Evolutionary conservation across 2,797 vertebrate genomes (phyloP).

Genomic region (Molossus alvarezi): DNA sequence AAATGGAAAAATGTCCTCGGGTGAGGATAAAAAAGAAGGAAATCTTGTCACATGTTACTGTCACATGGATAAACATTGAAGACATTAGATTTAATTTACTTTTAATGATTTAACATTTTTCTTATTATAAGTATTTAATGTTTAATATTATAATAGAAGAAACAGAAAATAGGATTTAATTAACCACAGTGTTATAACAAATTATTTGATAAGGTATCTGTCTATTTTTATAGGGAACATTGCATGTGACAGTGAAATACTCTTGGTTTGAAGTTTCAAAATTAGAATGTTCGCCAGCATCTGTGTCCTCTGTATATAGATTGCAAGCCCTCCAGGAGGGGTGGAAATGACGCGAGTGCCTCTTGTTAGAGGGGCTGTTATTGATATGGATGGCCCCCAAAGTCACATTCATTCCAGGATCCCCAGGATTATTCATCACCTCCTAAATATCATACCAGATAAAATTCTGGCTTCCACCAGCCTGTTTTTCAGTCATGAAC

Average conservation of each 20-base stretch:
- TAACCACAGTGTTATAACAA: not conserved
- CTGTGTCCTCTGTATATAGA: not conserved
- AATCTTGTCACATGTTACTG: not conserved
- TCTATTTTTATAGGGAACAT: not conserved
- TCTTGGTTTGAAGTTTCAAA: not conserved
- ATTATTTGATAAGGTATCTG: not conserved
- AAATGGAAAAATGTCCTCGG: too few species aligned
- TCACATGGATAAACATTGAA: not conserved
- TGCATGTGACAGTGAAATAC: not conserved
- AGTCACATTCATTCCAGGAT: not conserved
- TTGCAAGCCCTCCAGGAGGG: not conserved
- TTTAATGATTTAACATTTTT: constrained; percentile 9
- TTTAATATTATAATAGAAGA: not conserved
- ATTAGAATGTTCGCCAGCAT: not conserved
- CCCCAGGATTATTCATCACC: not conserved
- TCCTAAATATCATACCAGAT: not conserved
- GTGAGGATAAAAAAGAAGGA: not conserved
- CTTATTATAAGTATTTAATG: constrained; percentile 15
- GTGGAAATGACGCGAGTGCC: not conserved
- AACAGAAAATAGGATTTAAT: not conserved
- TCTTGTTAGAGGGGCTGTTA: not conserved
- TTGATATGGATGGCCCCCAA: not conserved
- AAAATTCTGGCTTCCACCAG: not conserved
- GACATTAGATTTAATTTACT: not conserved
- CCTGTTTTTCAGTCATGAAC: not conserved